Conservation (phyloP, 2,888 invertebrate species). For the Adelognathus sp. region DNA sequence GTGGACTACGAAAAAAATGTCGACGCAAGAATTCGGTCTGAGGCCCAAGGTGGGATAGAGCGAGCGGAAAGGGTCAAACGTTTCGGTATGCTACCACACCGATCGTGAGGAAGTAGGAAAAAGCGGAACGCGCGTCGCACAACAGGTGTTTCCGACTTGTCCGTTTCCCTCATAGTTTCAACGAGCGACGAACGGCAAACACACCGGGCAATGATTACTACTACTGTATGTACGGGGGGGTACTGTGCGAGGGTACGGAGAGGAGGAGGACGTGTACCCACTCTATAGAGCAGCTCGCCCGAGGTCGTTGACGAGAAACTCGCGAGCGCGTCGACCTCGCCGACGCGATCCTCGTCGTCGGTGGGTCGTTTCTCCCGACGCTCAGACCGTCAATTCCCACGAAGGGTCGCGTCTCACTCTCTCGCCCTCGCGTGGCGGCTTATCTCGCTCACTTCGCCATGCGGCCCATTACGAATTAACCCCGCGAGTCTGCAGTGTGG, state of each 20-base stretch:
- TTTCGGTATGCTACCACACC: too few relatives aligned
- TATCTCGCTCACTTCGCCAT: background rate
- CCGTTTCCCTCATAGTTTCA: slow-evolving; percentile 64
- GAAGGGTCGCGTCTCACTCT: slow-evolving; percentile 46
- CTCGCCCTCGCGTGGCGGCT: slow-evolving; percentile 1
- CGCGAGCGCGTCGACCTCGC: slow-evolving; percentile 61
- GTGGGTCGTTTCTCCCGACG: slow-evolving; percentile 43
- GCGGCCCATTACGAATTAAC: slow-evolving; percentile 16
- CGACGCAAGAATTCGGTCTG: too few relatives aligned
- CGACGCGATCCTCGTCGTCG: slow-evolving; percentile 38
- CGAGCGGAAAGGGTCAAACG: too few relatives aligned
- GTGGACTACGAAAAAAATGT: too few relatives aligned
- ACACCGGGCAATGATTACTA: slow-evolving; percentile 4
- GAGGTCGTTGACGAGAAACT: slow-evolving; percentile 54
- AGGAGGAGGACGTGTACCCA: slow-evolving; percentile 17
- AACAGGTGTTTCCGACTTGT: slow-evolving; percentile 69
- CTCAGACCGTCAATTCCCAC: slow-evolving; percentile 49
- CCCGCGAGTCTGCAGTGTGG: background rate
- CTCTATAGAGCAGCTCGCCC: slow-evolving; percentile 26
- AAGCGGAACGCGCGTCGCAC: slow-evolving; percentile 31
- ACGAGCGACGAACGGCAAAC: slow-evolving; percentile 58
- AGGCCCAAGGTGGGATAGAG: too few relatives aligned
- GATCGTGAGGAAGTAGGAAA: background rate
- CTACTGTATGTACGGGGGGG: background rate
- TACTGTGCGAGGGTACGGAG: background rate